Conservation (phyloP, 1,140 invertebrate species). For the Drosophila orena region DNA sequence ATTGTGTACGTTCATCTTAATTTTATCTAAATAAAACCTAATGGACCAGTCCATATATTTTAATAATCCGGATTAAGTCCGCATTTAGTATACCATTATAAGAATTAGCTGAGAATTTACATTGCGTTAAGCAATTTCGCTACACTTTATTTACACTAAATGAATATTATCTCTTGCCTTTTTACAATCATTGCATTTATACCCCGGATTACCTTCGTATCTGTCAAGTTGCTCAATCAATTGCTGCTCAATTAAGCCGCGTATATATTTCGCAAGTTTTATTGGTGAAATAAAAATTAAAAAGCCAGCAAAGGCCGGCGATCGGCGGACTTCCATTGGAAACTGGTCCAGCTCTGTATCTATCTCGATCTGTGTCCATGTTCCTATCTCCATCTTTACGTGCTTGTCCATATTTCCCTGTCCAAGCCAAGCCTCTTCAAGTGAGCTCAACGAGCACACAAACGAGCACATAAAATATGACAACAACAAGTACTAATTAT, state of each 20-base stretch:
- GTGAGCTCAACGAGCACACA: constrained; percentile 54
- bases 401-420: constrained; percentile 24
- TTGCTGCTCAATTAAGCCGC: constrained; percentile 59
- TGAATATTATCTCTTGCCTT: background rate
- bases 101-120: constrained; percentile 2
- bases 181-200: constrained; percentile 4
- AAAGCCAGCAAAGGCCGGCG: constrained; percentile 46
- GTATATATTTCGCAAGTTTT: constrained; percentile 48
- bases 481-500: constrained; percentile 79
- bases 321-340: constrained; percentile 30
- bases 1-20: background rate
- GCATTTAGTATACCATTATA: too few relatives aligned
- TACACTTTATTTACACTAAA: background rate
- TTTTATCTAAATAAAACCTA: background rate
- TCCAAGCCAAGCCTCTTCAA: constrained; percentile 58
- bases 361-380: constrained; percentile 28
- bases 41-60: background rate
- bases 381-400: constrained; percentile 35
- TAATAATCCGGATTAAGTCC: background rate
- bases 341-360: constrained; percentile 61
- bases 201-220: constrained; percentile 34
- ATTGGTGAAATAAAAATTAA: constrained; percentile 33
- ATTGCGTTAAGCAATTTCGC: background rate
- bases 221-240: constrained; percentile 38
- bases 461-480: constrained; percentile 75